Conservation (phyloP, 2,113 vertebrate species). For the Lycocorax pyrrhopterus region DNA sequence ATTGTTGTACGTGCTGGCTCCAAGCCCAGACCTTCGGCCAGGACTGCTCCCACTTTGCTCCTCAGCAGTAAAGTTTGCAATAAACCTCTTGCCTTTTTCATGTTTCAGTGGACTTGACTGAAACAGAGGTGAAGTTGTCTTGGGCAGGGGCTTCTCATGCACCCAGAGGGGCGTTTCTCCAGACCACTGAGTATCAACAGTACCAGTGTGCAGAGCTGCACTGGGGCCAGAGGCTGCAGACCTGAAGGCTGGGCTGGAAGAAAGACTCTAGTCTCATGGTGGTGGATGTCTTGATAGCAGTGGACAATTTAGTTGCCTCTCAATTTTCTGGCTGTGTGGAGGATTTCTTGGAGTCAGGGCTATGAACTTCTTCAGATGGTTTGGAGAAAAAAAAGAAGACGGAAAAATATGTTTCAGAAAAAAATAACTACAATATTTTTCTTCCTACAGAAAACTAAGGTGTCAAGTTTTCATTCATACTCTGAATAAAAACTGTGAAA, state of each 20-base stretch:
- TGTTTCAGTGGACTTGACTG: neutral
- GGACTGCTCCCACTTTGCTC: neutral
- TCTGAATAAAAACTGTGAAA: neutral
- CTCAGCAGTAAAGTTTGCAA: neutral
- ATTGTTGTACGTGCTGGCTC: neutral
- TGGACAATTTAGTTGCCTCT: neutral
- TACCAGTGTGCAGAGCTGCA: neutral
- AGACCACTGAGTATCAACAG: neutral
- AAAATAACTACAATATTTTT: neutral
- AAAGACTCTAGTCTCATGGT: neutral
- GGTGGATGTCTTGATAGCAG: neutral
- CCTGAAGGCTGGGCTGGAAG: neutral
- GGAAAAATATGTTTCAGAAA: neutral
- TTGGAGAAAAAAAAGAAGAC: neutral
- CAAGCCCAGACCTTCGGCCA: neutral
- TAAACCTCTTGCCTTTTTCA: neutral
- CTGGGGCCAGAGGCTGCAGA: neutral
- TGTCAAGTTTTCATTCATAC: neutral
- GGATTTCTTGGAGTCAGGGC: neutral
- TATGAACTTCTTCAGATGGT: accelerated
- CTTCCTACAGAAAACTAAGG: neutral
- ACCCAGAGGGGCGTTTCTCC: neutral
- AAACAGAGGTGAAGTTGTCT: neutral
- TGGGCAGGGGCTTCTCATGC: neutral
- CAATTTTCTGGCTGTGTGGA: neutral